Conservation (phyloP, 2,888 invertebrate genomes). For the Aleiodes alternator region DNA sequence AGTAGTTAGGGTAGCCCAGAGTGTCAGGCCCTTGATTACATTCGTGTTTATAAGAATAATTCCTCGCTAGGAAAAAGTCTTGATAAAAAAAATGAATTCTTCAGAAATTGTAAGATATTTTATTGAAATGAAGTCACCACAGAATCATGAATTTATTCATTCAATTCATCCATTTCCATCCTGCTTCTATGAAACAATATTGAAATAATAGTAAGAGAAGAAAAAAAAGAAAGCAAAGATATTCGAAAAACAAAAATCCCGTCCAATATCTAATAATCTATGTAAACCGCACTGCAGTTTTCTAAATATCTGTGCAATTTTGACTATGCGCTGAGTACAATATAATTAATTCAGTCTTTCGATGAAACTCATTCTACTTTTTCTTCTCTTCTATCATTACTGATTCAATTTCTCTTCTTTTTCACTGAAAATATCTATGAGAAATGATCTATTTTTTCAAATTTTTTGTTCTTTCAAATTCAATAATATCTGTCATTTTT, state of each 20-base stretch:
- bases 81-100: too few species aligned
- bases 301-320: slow-evolving; percentile 23
- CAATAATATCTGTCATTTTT: background rate
- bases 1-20: too few species aligned
- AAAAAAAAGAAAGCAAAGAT: background rate
- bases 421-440: slow-evolving; percentile 23
- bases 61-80: too few species aligned
- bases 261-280: background rate
- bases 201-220: slow-evolving; percentile 18
- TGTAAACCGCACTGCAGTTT: slow-evolving; percentile 24
- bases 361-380: slow-evolving; percentile 49
- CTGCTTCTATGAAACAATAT: too few species aligned
- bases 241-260: background rate
- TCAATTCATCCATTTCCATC: too few species aligned
- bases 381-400: slow-evolving; percentile 29
- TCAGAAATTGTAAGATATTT: too few species aligned
- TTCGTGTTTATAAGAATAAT: too few species aligned
- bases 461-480: slow-evolving; percentile 23
- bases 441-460: background rate
- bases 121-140: too few species aligned
- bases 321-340: slow-evolving; percentile 58
- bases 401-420: slow-evolving; percentile 29
- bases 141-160: too few species aligned
- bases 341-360: slow-evolving; percentile 69
- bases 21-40: too few species aligned